Evolutionary conservation across 2,888 invertebrate genomes (phyloP).

Genomic region (Metalampra italica): DNA sequence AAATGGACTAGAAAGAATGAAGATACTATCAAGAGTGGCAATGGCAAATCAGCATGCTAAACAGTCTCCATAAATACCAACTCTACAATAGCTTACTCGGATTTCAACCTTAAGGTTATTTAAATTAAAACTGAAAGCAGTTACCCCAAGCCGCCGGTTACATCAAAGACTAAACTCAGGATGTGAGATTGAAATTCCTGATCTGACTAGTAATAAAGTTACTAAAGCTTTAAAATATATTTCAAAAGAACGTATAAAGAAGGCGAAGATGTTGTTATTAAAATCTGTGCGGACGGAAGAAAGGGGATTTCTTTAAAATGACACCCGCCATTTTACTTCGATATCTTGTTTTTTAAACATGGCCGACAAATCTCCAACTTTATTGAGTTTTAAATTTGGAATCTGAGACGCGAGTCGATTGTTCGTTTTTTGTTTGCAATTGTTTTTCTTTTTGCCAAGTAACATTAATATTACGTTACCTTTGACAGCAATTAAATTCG

Average conservation of each 20-base stretch:
- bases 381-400: constrained; percentile 57
- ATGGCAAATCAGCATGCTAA: too few species aligned
- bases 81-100: not conserved
- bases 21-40: too few species aligned
- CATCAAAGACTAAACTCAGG: constrained; percentile 71
- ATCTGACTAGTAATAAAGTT: constrained; percentile 76
- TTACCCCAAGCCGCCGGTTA: constrained; percentile 31
- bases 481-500: too few species aligned
- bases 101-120: constrained; percentile 20
- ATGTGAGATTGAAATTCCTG: constrained; percentile 76
- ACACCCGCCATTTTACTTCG: constrained; percentile 42
- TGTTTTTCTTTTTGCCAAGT: constrained; percentile 19
- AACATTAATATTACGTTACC: too few species aligned
- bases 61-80: not conserved
- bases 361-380: constrained; percentile 55
- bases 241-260: constrained; percentile 71
- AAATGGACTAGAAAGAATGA: too few species aligned
- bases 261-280: constrained; percentile 62
- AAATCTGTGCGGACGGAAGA: constrained; percentile 59
- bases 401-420: constrained; percentile 18
- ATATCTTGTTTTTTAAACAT: constrained; percentile 40
- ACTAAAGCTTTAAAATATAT: constrained; percentile 59
- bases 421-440: constrained; percentile 25
- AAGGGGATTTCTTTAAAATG: constrained; percentile 49
- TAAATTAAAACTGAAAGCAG: constrained; percentile 28